Evolutionary conservation across 2,113 vertebrate genomes (phyloP), one percentile per base, ranked within the genome.

Genomic region (Eolophus roseicapilla): DNA sequence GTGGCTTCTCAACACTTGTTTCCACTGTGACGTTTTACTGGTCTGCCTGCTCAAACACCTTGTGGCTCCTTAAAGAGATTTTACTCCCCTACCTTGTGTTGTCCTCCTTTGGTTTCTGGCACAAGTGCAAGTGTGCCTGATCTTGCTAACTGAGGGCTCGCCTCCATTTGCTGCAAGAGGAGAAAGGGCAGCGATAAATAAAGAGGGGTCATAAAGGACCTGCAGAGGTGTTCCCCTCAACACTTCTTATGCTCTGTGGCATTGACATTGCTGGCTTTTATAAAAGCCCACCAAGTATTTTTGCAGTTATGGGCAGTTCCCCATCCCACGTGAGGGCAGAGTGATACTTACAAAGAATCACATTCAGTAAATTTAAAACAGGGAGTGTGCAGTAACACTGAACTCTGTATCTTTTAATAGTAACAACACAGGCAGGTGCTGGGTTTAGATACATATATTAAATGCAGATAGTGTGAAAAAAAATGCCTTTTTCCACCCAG

Each of bases 11-110:
- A 37, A 18, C 35, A 41, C 60, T 90, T 23, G 13, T 88, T 93
- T 92, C 81, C 79, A 82, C 91, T 94, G 78, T 96, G 88, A 92
- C 31, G 17, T 82, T 88, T 84, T 71, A 60, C 35, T 88, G n/a
- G 9, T 92, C 43, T 88, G 49, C 59, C 55, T 89, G 74, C 65
- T 84, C 62, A 79, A 57, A 84, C 31, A 76, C 33, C 59, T 62
- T 90, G 33, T 62, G n/a, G 59, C 50, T 86, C n/a, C 70, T 93
- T 53, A 79, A 87, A 69, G 13, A 82, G 62, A 57, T 28, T 81
- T 91, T 93, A 65, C 21, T 73, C 57, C 43, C 37, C 57, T 88
- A 19, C 39, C 12, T 87, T 68, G 60, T 81, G 53, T 65, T 77
- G 50, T 69, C 47, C 73, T 74, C 28, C 43, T 88, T 70, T 3